These are phyloP conservation scores for Tipula unca DNA, from an alignment of 2,888 invertebrate species.

Conservation along the genomic window DNA sequence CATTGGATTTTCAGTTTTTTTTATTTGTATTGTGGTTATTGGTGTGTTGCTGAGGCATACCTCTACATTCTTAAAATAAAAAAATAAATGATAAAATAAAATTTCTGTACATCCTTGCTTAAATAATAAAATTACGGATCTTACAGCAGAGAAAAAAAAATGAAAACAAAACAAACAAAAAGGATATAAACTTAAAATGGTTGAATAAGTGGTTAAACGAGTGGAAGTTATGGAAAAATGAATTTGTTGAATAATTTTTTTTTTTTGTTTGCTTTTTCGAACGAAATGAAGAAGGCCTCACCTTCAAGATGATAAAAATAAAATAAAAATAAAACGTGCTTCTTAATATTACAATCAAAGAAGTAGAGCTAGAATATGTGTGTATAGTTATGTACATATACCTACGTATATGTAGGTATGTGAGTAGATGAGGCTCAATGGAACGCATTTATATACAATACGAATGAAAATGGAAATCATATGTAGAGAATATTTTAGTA, in stretches of 20 bases:
- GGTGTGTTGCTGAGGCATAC: background rate
- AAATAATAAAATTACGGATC: constrained; percentile 17
- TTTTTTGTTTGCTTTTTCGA: background rate
- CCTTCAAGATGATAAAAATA: background rate
- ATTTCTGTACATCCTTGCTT: background rate
- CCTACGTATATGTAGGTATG: no score
- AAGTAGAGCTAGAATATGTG: background rate
- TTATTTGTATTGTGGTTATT: background rate
- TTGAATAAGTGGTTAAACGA: constrained; percentile 19
- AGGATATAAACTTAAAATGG: constrained; percentile 19
- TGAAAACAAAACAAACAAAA: background rate
- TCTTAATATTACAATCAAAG: background rate
- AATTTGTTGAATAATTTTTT: background rate
- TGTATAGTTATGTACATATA: no score
- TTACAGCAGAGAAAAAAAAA: background rate
- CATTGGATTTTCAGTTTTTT: background rate
- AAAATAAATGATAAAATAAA: background rate
- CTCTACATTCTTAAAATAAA: background rate
- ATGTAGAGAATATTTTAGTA: background rate
- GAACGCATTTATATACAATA: background rate
- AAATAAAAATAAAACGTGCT: constrained; percentile 18
- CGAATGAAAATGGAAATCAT: constrained; percentile 17
- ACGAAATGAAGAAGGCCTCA: background rate
- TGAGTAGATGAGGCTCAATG: constrained; percentile 14
- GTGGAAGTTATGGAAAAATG: constrained; percentile 16